Percentiles rank a stretch among this genome's conserved stretches.
phyloP scores from a whole-genome alignment of 2,888 invertebrate genomes.

The Tetropium fuscum region DNA sequence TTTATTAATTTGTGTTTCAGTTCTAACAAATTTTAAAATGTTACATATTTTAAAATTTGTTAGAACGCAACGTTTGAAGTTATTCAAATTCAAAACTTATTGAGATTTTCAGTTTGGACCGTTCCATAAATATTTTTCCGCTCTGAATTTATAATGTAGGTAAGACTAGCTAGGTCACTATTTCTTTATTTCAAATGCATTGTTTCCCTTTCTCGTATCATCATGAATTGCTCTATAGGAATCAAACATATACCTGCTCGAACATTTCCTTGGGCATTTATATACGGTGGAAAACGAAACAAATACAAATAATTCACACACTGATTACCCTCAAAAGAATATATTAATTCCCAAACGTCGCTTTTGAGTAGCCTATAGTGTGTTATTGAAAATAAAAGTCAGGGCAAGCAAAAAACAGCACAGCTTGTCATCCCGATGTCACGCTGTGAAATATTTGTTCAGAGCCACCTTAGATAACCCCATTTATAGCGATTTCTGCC shows the following conservation, averaged over 20 bases:
- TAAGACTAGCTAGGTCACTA: no score
- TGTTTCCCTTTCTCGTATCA: constrained; percentile 32
- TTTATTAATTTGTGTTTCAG: no score
- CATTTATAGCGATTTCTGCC: constrained; percentile 48
- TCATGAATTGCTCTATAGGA: constrained; percentile 26
- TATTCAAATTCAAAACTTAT: no score
- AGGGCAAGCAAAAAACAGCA: constrained; percentile 50
- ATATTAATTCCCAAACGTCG: constrained; percentile 45
- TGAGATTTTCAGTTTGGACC: no score
- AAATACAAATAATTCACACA: constrained; percentile 49
- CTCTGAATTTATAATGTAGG: no score
- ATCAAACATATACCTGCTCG: constrained; percentile 37
- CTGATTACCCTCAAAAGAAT: constrained; percentile 47
- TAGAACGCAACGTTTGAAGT: no score
- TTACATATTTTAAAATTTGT: no score
- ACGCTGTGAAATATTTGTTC: constrained; percentile 56
- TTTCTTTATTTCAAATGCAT: constrained; percentile 14
- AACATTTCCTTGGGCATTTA: constrained; percentile 36
- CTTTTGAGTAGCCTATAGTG: constrained; percentile 37
- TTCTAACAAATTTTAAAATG: no score
- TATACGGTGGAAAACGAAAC: constrained; percentile 36
- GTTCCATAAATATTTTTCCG: no score
- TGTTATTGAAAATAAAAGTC: constrained; percentile 47
- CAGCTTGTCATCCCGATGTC: constrained; percentile 55
- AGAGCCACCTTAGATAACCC: constrained; percentile 54